These are phyloP conservation scores for Drosophila pallidifrons DNA, from an alignment of 1,140 invertebrate species.

Conservation along the genomic window DNA sequence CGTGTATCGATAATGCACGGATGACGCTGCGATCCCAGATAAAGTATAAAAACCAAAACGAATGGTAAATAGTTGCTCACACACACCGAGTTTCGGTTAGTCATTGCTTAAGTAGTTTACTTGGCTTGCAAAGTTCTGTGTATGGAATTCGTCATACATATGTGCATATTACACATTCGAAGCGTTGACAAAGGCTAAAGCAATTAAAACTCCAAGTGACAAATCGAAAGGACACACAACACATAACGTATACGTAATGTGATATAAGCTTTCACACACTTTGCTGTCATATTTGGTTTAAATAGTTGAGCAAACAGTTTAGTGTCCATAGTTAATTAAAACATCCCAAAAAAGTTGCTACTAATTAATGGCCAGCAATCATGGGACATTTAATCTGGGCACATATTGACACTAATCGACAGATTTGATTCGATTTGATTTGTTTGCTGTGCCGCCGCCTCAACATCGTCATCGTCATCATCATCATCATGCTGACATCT, in stretches of 20 bases:
- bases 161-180: constrained; percentile 43
- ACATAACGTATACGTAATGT: constrained; percentile 2
- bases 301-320: constrained; percentile 25
- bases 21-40: constrained; percentile 41
- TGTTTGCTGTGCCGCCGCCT: not conserved
- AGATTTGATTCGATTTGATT: constrained; percentile 1
- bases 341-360: not conserved
- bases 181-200: constrained; percentile 20
- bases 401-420: constrained; percentile 35
- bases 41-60: constrained; percentile 3
- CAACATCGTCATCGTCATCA: not conserved
- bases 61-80: constrained; percentile 2
- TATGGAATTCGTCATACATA: constrained; percentile 13
- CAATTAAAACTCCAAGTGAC: constrained; percentile 10
- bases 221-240: not conserved
- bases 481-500: not conserved
- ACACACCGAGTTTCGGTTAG: constrained; percentile 10
- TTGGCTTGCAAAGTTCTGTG: not conserved
- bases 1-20: constrained; percentile 32
- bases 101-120: constrained; percentile 17
- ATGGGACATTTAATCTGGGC: constrained; percentile 12
- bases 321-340: constrained; percentile 10
- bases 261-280: not conserved
- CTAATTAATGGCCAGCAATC: constrained; percentile 20
- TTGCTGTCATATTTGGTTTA: not conserved